A percentile compares a stretch with the other conserved stretches of the same genome.
These are phyloP conservation scores for Callimorpha dominula DNA, from an alignment of 2,888 invertebrate genomes.

Conservation along the genomic window DNA sequence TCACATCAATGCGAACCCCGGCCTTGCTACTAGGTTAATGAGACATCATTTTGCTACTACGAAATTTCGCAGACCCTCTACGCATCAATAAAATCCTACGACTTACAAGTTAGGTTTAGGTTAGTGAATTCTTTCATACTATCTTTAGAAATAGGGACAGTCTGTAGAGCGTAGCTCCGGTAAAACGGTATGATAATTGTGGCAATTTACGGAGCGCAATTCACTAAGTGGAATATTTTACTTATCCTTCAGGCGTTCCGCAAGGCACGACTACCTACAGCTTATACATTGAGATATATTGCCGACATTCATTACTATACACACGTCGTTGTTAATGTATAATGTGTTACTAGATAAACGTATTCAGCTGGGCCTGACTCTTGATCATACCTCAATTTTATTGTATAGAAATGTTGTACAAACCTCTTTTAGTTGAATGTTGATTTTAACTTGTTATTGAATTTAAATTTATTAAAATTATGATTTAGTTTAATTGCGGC, in stretches of 20 bases:
- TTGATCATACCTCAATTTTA: neutral
- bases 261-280: conserved; percentile 75
- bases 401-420: too few species aligned
- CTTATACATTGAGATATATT: conserved; percentile 78
- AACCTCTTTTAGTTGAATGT: neutral
- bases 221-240: conserved; percentile 80
- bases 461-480: neutral
- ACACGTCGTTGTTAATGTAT: conserved; percentile 58
- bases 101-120: conserved; percentile 17
- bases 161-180: conserved; percentile 45
- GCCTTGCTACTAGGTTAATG: conserved; percentile 64
- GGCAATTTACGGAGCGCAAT: conserved; percentile 76
- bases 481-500: neutral
- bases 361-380: neutral
- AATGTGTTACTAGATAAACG: conserved; percentile 33
- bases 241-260: conserved; percentile 75
- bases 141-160: conserved; percentile 40
- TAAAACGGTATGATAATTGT: conserved; percentile 74
- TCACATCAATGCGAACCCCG: conserved; percentile 59
- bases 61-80: conserved; percentile 53
- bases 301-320: conserved; percentile 70
- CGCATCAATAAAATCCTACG: conserved; percentile 45
- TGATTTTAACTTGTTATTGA: neutral
- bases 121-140: conserved; percentile 35
- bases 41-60: conserved; percentile 54